phyloP scores from a whole-genome alignment of 2,797 vertebrate species.

The Urocyon cinereoargenteus region DNA sequence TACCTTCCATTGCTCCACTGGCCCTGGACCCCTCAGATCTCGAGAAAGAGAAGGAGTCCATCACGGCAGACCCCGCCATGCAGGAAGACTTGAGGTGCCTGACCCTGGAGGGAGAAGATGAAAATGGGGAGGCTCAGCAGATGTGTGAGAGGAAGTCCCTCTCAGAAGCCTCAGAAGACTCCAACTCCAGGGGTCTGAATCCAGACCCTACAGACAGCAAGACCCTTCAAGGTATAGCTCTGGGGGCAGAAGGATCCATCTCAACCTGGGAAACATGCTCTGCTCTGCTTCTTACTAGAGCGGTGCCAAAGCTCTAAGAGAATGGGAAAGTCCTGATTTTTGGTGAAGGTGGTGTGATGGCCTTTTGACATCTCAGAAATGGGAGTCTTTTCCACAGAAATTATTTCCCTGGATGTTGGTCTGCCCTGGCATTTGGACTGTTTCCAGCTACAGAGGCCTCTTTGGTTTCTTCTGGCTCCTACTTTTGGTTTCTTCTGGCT shows the following conservation, averaged over 20 bases:
- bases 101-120: conserved; percentile 67
- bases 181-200: not conserved
- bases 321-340: not conserved
- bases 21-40: conserved; percentile 77
- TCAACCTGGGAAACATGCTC: not conserved
- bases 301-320: not conserved
- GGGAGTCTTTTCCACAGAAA: not conserved
- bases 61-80: conserved; percentile 58
- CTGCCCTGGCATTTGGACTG: not conserved
- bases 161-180: conserved; percentile 77
- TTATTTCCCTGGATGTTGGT: not conserved
- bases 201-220: conserved; percentile 85
- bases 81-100: conserved; percentile 70
- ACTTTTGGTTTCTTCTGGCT: not conserved
- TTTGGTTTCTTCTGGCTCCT: not conserved
- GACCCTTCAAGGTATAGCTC: conserved; percentile 91
- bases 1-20: conserved; percentile 90
- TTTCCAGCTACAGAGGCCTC: not conserved
- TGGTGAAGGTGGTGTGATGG: not conserved
- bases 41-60: conserved; percentile 70
- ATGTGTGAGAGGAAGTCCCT: conserved; percentile 68
- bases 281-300: not conserved
- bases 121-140: not conserved
- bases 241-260: not conserved
- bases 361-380: not conserved